Evolutionary conservation across 1,140 invertebrate genomes (phyloP).

Genomic region (Bradynema listronoti): DNA sequence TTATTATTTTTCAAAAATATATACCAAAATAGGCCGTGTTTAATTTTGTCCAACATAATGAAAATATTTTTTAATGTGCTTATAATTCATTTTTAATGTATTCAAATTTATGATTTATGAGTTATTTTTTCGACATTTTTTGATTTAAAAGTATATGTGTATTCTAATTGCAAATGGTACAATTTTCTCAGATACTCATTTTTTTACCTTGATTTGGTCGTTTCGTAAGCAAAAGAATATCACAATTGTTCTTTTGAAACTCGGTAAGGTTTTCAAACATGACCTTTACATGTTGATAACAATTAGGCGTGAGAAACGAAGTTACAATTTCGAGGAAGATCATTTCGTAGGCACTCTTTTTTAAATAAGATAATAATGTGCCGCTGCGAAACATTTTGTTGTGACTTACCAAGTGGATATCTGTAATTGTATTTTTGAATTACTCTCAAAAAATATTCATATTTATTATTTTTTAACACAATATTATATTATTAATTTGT

Average conservation of each 20-base stretch:
- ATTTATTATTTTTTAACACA: neutral
- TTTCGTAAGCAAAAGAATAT: constrained; percentile 40
- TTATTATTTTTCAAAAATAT: no score
- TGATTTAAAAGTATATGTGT: neutral
- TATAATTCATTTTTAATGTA: neutral
- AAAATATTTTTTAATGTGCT: neutral
- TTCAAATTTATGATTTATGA: neutral
- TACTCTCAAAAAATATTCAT: neutral
- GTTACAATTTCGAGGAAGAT: constrained; percentile 41
- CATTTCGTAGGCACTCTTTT: constrained; percentile 33
- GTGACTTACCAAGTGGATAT: constrained; percentile 37
- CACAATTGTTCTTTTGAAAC: constrained; percentile 37
- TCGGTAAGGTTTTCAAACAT: constrained; percentile 38
- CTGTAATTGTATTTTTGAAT: constrained; percentile 7
- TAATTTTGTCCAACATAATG: neutral
- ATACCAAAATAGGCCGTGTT: no score
- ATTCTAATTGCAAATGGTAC: no score
- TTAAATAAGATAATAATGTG: constrained; percentile 37
- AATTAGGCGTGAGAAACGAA: constrained; percentile 27
- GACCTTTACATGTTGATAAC: constrained; percentile 42
- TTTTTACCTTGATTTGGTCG: constrained; percentile 17
- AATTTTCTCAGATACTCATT: neutral
- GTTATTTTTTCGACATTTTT: neutral
- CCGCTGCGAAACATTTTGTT: constrained; percentile 36
- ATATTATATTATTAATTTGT: neutral